These are phyloP conservation scores for Cnemophilus loriae DNA, from an alignment of 2,113 vertebrate genomes.

Conservation along the genomic window DNA sequence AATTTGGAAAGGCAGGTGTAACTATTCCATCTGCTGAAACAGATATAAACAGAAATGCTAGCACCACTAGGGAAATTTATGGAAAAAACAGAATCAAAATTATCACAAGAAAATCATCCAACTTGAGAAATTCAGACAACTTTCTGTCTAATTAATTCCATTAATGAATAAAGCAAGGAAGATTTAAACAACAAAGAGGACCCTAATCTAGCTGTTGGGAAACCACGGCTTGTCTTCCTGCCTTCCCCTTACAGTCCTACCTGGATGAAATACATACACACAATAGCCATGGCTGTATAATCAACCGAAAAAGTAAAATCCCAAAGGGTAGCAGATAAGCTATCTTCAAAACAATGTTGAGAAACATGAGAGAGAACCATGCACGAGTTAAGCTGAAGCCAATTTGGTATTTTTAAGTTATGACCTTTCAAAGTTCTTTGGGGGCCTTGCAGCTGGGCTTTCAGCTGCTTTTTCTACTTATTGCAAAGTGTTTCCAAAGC, in stretches of 20 bases:
- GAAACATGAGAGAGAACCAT: background rate
- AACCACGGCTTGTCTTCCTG: background rate
- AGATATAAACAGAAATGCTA: background rate
- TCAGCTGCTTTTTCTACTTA: background rate
- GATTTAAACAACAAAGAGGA: background rate
- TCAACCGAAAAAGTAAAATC: background rate
- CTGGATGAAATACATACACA: background rate
- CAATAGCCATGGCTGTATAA: background rate
- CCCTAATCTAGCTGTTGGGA: background rate
- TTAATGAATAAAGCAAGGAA: background rate
- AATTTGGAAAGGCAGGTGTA: background rate
- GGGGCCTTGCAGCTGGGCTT: background rate
- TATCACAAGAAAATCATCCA: background rate
- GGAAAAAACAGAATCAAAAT: background rate
- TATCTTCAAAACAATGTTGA: background rate
- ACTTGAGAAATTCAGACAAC: background rate
- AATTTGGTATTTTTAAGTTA: background rate
- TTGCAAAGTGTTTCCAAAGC: background rate
- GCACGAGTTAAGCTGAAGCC: background rate
- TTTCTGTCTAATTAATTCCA: background rate
- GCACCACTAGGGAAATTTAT: background rate
- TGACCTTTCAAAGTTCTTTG: background rate
- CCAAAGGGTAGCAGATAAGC: background rate
- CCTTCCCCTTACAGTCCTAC: background rate
- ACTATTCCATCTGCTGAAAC: background rate